Evolutionary conservation across 2,113 vertebrate species (phyloP).

Genomic region (Agapornis roseicollis): DNA sequence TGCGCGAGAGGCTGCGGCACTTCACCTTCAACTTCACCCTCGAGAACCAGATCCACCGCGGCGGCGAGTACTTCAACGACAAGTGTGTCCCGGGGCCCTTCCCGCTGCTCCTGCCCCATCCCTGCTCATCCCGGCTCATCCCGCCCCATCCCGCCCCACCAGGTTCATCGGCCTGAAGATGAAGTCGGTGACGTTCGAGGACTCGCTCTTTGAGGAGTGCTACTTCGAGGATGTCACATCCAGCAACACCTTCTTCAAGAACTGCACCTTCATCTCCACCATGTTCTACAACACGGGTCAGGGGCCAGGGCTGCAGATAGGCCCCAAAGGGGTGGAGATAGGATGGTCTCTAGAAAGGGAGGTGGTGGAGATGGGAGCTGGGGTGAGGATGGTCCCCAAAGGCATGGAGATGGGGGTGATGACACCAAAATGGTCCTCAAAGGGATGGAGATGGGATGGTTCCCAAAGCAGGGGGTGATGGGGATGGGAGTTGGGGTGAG

Average conservation of each 20-base stretch:
- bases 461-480: too few relatives aligned
- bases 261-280: constrained; percentile 94
- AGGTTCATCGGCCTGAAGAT: constrained; percentile 94
- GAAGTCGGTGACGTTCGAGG: constrained; percentile 94
- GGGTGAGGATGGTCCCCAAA: background rate
- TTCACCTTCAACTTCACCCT: constrained; percentile 98
- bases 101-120: background rate
- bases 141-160: too few relatives aligned
- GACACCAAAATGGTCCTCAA: too few relatives aligned
- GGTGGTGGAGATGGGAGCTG: background rate
- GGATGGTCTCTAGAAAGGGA: background rate
- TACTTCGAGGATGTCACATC: constrained; percentile 97
- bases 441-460: background rate
- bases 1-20: constrained; percentile 88
- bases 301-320: background rate
- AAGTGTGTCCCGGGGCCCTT: constrained; percentile 71
- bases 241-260: constrained; percentile 97
- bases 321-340: too few relatives aligned
- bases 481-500: too few relatives aligned
- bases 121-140: too few relatives aligned
- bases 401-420: background rate
- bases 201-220: constrained; percentile 94
- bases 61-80: constrained; percentile 94
- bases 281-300: constrained; percentile 96
- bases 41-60: constrained; percentile 96